Evolutionary conservation across 2,797 vertebrate genomes (phyloP).

Genomic region (Clangula hyemalis): DNA sequence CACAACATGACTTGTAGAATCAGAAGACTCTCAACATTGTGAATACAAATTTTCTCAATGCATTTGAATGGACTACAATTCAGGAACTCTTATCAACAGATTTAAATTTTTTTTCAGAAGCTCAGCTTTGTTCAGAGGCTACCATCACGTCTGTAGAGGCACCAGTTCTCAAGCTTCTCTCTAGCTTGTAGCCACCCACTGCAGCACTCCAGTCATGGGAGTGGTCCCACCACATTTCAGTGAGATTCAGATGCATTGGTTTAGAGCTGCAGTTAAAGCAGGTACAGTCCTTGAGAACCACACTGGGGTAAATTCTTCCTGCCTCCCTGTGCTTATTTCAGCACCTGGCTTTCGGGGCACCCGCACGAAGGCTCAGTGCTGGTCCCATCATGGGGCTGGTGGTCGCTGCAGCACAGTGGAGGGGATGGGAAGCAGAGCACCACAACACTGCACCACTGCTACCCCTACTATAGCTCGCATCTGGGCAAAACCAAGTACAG

Average conservation of each 20-base stretch:
- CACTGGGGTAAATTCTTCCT: neutral
- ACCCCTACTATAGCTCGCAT: too few species aligned
- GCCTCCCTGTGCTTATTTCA: neutral
- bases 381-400: too few species aligned
- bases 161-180: neutral
- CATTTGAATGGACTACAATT: neutral
- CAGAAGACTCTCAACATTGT: neutral
- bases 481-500: too few species aligned
- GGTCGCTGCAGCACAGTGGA: too few species aligned
- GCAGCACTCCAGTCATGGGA: too few species aligned
- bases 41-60: neutral
- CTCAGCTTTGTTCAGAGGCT: neutral
- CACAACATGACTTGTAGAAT: neutral
- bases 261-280: neutral
- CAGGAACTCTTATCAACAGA: neutral
- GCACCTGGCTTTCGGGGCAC: neutral
- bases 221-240: too few species aligned
- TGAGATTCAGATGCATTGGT: neutral
- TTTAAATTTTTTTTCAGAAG: neutral
- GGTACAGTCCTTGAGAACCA: neutral
- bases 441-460: neutral
- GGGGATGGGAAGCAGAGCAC: too few species aligned
- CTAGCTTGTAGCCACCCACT: too few species aligned
- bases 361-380: neutral
- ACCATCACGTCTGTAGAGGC: accelerated